These are phyloP conservation scores for Sebastes hubbsi DNA, from an alignment of 2,797 vertebrate species.

Conservation along the genomic window DNA sequence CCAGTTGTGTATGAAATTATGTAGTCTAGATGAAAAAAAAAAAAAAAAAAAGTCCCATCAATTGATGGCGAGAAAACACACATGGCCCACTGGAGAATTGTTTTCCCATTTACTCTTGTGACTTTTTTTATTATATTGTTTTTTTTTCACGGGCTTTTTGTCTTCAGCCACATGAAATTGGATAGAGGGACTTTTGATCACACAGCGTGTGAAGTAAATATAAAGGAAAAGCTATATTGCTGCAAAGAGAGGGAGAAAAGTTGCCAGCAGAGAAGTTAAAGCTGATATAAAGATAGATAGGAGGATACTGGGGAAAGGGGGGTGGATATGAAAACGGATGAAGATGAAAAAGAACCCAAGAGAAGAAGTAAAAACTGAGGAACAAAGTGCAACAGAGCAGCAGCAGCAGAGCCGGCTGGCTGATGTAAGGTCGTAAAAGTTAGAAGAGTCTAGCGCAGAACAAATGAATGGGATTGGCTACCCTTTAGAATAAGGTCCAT, in stretches of 20 bases:
- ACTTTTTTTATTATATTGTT: slow-evolving; percentile 39
- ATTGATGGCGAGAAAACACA: slow-evolving; percentile 49
- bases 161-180: slow-evolving; percentile 60
- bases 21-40: slow-evolving; percentile 36
- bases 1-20: slow-evolving; percentile 57
- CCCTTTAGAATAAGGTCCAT: slow-evolving; percentile 40
- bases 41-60: slow-evolving; percentile 42
- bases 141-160: slow-evolving; percentile 47
- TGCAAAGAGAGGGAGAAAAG: background rate
- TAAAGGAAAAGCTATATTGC: slow-evolving; percentile 21
- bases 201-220: slow-evolving; percentile 46
- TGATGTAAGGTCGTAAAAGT: slow-evolving; percentile 51
- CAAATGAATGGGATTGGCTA: slow-evolving; percentile 36
- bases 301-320: background rate
- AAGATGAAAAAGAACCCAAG: background rate
- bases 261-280: slow-evolving; percentile 11
- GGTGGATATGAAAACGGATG: background rate
- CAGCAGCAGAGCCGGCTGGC: slow-evolving; percentile 8
- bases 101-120: slow-evolving; percentile 60
- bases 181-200: slow-evolving; percentile 63
- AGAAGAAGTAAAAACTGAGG: background rate
- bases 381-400: slow-evolving; percentile 11
- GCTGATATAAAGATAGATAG: slow-evolving; percentile 7
- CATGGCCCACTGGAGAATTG: slow-evolving; percentile 43
- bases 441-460: slow-evolving; percentile 16